Evolutionary conservation across 2,113 vertebrate genomes (phyloP), one percentile per base, ranked within the genome.

Genomic region (Bambusicola thoracicus): DNA sequence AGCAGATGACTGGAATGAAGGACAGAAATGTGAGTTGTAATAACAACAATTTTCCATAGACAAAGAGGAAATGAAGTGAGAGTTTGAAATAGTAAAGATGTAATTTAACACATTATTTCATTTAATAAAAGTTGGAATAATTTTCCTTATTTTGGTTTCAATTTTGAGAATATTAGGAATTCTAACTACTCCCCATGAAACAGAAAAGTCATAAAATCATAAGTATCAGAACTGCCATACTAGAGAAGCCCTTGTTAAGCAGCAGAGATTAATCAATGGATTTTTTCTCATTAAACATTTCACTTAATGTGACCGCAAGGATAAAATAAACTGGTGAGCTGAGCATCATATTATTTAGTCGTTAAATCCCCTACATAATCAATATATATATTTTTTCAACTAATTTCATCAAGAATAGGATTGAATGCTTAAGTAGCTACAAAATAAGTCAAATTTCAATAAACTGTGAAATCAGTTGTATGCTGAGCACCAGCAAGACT

Each of bases 1-100:
- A 99, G 97, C 98, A 99, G 48, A 98, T 97, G 92, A 99, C 99
- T 99, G 96, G 43, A 97, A 72, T 49, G 94, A 97, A 97, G 59
- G 40, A 97, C 49, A 83, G 49, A 97, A 92, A 70, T 19, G 17
- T 48, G 81, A 89, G 75, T 34, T 66, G 8, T 24, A 94, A 40
- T 11, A 32, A 41, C 8, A 43, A 73, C 15, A 22, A 72, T 78
- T 11, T n/a, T 46, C 44, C 44, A 84, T 0, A 25, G 20, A 74
- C 30, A 67, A 65, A n/a, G 5, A 72, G 5, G 6, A 81, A 85
- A 46, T 27, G 80, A 90, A 48, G 18, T 24, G 32, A 66, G 10
- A 69, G 19, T 40, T 56, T 2, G 3, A 65, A 58, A 62, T 10
- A 48, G 49, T 25, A 55, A 70, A 46, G 24, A 73, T 56, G 30